These are phyloP conservation scores for Harlomillsia oculata DNA, from an alignment of 1,140 invertebrate species.

Conservation along the genomic window DNA sequence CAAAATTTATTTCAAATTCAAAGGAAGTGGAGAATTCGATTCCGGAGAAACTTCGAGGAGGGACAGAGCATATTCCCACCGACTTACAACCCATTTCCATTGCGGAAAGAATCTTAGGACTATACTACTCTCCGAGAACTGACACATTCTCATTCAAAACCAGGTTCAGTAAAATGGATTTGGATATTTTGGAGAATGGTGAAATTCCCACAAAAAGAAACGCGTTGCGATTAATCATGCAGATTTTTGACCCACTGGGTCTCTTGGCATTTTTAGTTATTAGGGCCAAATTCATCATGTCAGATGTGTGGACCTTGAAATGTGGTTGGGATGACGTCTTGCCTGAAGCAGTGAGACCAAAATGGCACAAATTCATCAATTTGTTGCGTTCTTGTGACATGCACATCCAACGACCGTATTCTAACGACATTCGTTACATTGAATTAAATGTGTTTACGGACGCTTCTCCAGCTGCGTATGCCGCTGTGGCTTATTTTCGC, in stretches of 20 bases:
- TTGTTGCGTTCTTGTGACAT: too few species aligned
- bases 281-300: conserved; percentile 24
- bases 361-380: conserved; percentile 28
- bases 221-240: conserved; percentile 11
- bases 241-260: conserved; percentile 37
- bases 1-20: not conserved
- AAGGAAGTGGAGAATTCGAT: not conserved
- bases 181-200: not conserved
- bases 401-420: too few species aligned
- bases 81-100: not conserved
- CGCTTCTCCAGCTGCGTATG: too few species aligned
- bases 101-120: not conserved
- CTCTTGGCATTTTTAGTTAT: conserved; percentile 15
- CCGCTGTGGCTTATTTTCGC: too few species aligned
- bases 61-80: not conserved
- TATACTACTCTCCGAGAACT: conserved; percentile 1
- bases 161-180: not conserved
- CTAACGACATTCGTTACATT: too few species aligned
- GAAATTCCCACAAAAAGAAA: conserved; percentile 23
- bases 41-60: not conserved
- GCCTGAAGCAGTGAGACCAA: not conserved
- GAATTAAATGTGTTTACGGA: too few species aligned
- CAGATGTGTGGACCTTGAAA: conserved; percentile 20
- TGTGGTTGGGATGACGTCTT: conserved; percentile 30
- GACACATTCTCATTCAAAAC: conserved; percentile 22